Conservation (phyloP, 2,113 vertebrate species). For the Burhinus oedicnemus region DNA sequence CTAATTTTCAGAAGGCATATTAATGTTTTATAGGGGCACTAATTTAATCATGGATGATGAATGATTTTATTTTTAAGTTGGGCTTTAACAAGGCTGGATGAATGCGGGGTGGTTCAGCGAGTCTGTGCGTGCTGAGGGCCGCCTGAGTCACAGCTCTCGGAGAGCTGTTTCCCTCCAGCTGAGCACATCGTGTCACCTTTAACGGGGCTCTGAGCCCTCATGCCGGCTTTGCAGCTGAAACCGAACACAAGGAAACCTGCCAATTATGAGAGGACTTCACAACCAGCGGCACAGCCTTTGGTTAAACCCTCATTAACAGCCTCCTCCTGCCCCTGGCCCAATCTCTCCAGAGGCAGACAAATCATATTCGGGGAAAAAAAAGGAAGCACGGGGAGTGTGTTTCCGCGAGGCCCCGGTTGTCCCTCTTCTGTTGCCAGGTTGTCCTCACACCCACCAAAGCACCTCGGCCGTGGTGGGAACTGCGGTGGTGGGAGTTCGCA, state of each 20-base stretch:
- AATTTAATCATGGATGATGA: slow-evolving; percentile 27
- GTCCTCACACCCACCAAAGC: background rate
- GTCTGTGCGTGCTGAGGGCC: background rate
- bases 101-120: background rate
- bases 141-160: background rate
- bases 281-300: background rate
- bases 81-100: slow-evolving; percentile 12
- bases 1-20: slow-evolving; percentile 46
- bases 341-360: background rate
- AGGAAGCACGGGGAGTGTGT: background rate
- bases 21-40: slow-evolving; percentile 49
- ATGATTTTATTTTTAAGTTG: slow-evolving; percentile 16
- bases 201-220: background rate
- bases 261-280: background rate
- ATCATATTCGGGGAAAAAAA: background rate
- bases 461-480: background rate
- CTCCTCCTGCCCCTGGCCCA: background rate
- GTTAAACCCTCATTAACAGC: background rate
- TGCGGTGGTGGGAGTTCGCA: background rate
- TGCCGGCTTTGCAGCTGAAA: background rate
- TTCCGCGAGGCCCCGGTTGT: background rate
- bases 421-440: background rate
- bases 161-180: background rate
- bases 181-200: background rate
- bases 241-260: background rate